phyloP scores from a whole-genome alignment of 2,888 invertebrate species.

The Crematogaster levior region DNA sequence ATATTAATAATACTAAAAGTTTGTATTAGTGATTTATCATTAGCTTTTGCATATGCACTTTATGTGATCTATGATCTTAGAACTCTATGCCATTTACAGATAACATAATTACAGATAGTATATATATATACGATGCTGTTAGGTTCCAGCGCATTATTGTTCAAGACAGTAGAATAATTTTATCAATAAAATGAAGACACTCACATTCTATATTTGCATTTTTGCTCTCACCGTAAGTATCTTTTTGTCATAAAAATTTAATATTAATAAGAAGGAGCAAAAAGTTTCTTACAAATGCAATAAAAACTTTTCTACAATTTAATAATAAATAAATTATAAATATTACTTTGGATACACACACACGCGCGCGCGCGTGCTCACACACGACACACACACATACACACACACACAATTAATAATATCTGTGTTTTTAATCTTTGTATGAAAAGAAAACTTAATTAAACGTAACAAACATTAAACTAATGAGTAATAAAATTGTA shows the following conservation, averaged over 20 bases:
- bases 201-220: neutral
- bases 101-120: neutral
- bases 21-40: constrained; percentile 1
- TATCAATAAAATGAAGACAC: neutral
- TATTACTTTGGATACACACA: too few species aligned
- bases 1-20: neutral
- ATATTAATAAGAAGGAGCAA: neutral
- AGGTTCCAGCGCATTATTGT: neutral
- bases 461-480: neutral
- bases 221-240: neutral
- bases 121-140: constrained; percentile 10
- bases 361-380: too few species aligned
- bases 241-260: neutral
- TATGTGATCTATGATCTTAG: neutral
- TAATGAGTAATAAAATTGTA: neutral
- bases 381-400: too few species aligned
- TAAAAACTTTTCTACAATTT: neutral
- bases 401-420: too few species aligned
- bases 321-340: neutral
- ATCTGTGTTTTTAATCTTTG: neutral
- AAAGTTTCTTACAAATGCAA: too few species aligned
- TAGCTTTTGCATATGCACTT: neutral
- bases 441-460: neutral
- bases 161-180: neutral
- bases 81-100: neutral